Evolutionary conservation across 2,113 vertebrate species (phyloP).

Genomic region (Chlamydotis undulata): DNA sequence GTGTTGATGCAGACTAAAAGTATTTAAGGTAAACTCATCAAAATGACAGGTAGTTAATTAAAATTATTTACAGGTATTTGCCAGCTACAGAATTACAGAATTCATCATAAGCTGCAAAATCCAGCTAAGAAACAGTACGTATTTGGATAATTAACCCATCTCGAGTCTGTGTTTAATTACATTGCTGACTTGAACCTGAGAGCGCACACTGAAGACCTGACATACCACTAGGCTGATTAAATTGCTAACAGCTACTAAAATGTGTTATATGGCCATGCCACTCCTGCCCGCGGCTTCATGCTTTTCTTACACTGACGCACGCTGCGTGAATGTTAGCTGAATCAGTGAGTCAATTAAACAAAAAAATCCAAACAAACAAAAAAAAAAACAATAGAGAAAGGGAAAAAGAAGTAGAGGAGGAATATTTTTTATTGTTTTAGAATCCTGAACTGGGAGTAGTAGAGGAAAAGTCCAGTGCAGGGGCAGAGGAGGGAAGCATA

Average conservation of each 20-base stretch:
- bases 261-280: accelerated
- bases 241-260: neutral
- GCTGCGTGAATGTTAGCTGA: accelerated
- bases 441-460: neutral
- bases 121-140: neutral
- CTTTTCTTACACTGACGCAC: neutral
- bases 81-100: neutral
- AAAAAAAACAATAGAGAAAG: neutral
- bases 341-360: neutral
- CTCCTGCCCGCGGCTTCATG: neutral
- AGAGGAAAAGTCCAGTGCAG: neutral
- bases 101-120: neutral
- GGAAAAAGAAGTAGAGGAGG: accelerated
- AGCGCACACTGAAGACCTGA: neutral
- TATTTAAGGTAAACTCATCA: neutral
- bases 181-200: neutral
- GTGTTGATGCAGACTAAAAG: neutral
- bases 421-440: neutral
- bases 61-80: neutral
- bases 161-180: neutral
- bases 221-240: neutral
- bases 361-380: neutral
- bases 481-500: neutral
- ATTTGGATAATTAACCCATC: neutral
- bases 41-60: neutral